A percentile compares a stretch with the other conserved stretches of the same genome.
phyloP scores from a whole-genome alignment of 53 echinoderm and acorn worm species.

The Apostichopus leukothele region DNA sequence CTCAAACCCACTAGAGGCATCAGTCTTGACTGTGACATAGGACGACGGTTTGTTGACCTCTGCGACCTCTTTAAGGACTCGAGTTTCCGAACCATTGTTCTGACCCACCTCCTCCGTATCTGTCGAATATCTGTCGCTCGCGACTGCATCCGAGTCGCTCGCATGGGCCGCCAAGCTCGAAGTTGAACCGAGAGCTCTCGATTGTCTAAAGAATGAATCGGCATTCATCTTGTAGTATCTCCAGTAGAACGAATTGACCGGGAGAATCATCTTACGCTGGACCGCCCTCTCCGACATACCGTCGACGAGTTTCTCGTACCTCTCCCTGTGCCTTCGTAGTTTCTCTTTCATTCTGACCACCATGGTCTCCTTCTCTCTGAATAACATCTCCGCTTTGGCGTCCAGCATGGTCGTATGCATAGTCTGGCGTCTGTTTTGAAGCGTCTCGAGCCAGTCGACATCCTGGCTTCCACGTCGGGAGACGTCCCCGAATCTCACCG shows the following conservation, averaged over 20 bases:
- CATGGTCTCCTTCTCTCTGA: constrained; percentile 64
- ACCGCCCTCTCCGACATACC: background rate
- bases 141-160: background rate
- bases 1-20: background rate
- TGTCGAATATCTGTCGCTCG: background rate
- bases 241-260: constrained; percentile 55
- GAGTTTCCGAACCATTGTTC: constrained; percentile 40
- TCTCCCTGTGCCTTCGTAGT: constrained; percentile 63
- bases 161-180: background rate
- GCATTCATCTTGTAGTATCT: constrained; percentile 50
- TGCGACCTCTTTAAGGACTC: constrained; percentile 36
- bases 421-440: constrained; percentile 21
- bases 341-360: constrained; percentile 62
- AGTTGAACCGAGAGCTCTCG: background rate
- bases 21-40: background rate
- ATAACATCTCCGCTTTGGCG: constrained; percentile 57
- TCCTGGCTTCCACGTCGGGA: background rate
- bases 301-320: constrained; percentile 61
- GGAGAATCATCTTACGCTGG: constrained; percentile 50
- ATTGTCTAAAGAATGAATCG: background rate
- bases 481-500: background rate
- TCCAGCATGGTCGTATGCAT: constrained; percentile 68
- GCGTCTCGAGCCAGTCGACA: background rate
- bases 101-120: background rate
- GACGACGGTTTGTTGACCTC: constrained; percentile 13